A percentile compares a stretch with the other conserved stretches of the same genome.
Conservation (phyloP, 2,113 vertebrate species). For the Neoarius graeffei region DNA sequence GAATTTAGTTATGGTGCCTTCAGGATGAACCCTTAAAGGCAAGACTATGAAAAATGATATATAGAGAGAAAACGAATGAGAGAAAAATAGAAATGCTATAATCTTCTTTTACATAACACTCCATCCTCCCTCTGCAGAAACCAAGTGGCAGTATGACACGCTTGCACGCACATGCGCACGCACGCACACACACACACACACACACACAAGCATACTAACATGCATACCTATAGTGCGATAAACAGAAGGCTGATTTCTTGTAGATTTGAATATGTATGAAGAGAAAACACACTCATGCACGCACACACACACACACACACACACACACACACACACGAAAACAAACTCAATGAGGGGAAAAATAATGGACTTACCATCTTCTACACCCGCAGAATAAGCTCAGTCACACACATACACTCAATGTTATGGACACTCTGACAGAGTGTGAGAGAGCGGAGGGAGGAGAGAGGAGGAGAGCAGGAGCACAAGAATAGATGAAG, state of each 20-base stretch:
- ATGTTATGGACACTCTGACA: constrained; percentile 22
- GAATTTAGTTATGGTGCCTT: constrained; percentile 24
- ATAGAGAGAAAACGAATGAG: constrained; percentile 50
- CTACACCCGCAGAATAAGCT: constrained; percentile 41
- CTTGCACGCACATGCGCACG: not conserved
- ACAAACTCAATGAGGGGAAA: not conserved
- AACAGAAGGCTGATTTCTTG: not conserved
- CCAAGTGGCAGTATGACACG: constrained; percentile 32
- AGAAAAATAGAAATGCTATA: constrained; percentile 23
- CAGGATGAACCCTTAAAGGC: constrained; percentile 29
- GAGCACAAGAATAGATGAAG: constrained; percentile 15
- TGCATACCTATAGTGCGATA: not conserved
- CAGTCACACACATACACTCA: constrained; percentile 41
- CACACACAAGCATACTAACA: not conserved
- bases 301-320: not conserved
- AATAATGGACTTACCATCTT: constrained; percentile 49
- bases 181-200: not conserved
- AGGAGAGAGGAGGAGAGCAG: constrained; percentile 24
- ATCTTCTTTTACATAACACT: constrained; percentile 44
- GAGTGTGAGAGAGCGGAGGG: constrained; percentile 33
- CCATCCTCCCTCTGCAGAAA: constrained; percentile 33
- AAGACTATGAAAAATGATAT: constrained; percentile 48
- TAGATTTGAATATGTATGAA: not conserved
- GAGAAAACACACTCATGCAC: not conserved
- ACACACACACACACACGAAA: not conserved